These are phyloP conservation scores for Chelidonichthys spinosus DNA, from an alignment of 2,797 vertebrate species.

Conservation along the genomic window DNA sequence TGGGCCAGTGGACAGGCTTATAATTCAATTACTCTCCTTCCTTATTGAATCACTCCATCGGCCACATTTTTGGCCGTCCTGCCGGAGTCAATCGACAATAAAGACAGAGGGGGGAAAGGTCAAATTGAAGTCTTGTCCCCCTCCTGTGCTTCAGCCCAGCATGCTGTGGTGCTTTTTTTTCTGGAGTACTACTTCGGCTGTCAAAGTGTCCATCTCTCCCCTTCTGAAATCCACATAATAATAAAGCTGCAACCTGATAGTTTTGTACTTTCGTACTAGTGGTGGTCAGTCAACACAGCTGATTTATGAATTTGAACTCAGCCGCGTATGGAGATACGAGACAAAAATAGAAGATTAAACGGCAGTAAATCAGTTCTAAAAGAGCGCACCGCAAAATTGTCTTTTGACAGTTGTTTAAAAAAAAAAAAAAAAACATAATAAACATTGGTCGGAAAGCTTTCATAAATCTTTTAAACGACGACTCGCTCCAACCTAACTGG, in stretches of 20 bases:
- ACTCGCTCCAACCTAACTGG: slow-evolving; percentile 8
- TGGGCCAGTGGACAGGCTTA: slow-evolving; percentile 64
- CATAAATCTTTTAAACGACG: slow-evolving; percentile 23
- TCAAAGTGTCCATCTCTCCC: slow-evolving; percentile 19
- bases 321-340: slow-evolving; percentile 21
- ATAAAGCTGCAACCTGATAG: slow-evolving; percentile 27
- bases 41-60: slow-evolving; percentile 78
- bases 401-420: not conserved
- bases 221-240: slow-evolving; percentile 9
- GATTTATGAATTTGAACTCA: slow-evolving; percentile 41
- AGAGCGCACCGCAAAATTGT: not conserved
- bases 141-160: slow-evolving; percentile 39
- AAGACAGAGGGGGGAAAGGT: slow-evolving; percentile 53
- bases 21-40: slow-evolving; percentile 79
- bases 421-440: not conserved
- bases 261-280: not conserved
- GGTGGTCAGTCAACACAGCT: slow-evolving; percentile 26
- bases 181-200: not conserved
- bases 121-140: slow-evolving; percentile 47
- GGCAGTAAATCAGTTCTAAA: not conserved
- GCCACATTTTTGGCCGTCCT: slow-evolving; percentile 59
- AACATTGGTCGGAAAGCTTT: slow-evolving; percentile 12
- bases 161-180: slow-evolving; percentile 7
- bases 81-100: slow-evolving; percentile 46
- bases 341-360: not conserved